Base-by-base conservation (phyloP, 35 echinoderm and acorn worm genomes). In the Anneissia japonica region DNA sequence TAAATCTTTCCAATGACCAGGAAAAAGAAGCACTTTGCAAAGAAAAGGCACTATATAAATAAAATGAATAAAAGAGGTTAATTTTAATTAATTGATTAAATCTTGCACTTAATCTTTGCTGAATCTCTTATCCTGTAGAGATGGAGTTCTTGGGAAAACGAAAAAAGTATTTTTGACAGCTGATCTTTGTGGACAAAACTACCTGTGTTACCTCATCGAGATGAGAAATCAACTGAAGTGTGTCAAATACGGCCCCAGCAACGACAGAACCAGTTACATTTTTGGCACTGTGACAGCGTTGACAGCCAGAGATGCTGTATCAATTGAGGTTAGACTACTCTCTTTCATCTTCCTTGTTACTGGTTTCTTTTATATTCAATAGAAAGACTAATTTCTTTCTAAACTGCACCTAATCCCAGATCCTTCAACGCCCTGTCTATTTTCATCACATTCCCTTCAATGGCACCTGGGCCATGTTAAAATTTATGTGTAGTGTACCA, bases 161-260 rank as follows among this genome's bases (percentile, higher is more conserved):
- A 88, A 74, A 23, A 93, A 93, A 82, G 95, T 85, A 0, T 97
- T 97, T 74, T 46, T 97, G 41, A 91, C 95, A 9, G 76, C 83
- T 0, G 91, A 97, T 76, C 80, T 97, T 9, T 97, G 91, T 32
- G 85, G 85, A 30, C 95, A 97, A 89, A 74, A 89, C 55, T 97
- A 88, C 73, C 91, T 97, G 19, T 93, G 91, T 37, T 97, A 90
- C 77, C 74, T 93, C 33, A 41, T 97, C n/a, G 81, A 86, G 21
- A 88, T 81, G 28, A 46, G 72, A 2, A 80, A 81, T 37, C 88
- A 97, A 31, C 91, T 97, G 26, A 87, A 77, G 36, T 93, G 88
- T 79, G 87, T 97, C n/a, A 93, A 91, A 46, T 97, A 90, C 46
- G 84, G 85, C 16, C 35, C 34, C 0, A 97, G 91, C 37, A 97